A percentile compares a stretch with the other conserved stretches of the same genome.
Conservation (phyloP, 2,888 invertebrate species). For the Alsophila aescularia region DNA sequence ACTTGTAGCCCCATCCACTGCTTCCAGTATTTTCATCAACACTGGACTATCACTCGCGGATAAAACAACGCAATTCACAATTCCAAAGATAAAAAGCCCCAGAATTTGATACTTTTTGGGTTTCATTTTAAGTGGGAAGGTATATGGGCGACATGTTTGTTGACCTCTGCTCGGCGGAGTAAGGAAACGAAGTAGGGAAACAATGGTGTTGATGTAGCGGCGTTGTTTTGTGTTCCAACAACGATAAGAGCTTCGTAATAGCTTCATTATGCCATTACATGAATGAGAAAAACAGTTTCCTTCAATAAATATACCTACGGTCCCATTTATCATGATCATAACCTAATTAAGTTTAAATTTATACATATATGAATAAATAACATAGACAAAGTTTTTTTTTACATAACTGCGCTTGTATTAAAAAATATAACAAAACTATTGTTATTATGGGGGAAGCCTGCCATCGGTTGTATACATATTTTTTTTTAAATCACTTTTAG, state of each 20-base stretch:
- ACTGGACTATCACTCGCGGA: conserved; percentile 52
- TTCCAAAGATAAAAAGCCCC: conserved; percentile 23
- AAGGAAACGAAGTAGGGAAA: conserved; percentile 46
- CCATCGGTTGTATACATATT: too few relatives aligned
- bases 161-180: conserved; percentile 30
- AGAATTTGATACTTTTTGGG: conserved; percentile 24
- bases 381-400: too few relatives aligned
- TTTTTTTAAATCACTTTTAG: too few relatives aligned
- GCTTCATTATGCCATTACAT: conserved; percentile 7
- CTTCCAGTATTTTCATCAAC: conserved; percentile 59
- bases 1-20: conserved; percentile 61
- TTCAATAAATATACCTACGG: too few relatives aligned
- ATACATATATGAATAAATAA: too few relatives aligned
- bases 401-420: too few relatives aligned
- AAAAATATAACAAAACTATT: too few relatives aligned
- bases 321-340: too few relatives aligned
- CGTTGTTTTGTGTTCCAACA: conserved; percentile 58
- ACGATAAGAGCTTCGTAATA: conserved; percentile 29
- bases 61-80: conserved; percentile 17
- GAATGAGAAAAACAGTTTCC: conserved; percentile 5
- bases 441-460: too few relatives aligned
- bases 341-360: too few relatives aligned
- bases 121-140: conserved; percentile 60
- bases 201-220: conserved; percentile 55
- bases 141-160: conserved; percentile 59